phyloP scores from a whole-genome alignment of 2,797 vertebrate species.

The Melanotaenia pygmaea region DNA sequence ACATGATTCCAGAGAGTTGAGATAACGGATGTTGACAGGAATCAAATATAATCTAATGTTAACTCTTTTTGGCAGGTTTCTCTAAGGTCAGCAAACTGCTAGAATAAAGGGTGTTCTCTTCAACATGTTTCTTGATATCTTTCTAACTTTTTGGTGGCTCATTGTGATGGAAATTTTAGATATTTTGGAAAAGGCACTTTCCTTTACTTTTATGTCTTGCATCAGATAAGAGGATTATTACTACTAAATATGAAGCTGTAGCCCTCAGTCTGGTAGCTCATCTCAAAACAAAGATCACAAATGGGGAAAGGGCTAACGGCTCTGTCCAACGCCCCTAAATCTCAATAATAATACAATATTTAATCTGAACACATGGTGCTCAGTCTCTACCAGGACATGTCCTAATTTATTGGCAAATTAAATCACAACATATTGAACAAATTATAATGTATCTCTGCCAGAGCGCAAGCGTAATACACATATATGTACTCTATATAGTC shows the following conservation, averaged over 20 bases:
- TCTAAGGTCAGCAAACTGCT: conserved; percentile 16
- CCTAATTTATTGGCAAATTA: too few relatives aligned
- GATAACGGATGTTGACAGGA: conserved; percentile 55
- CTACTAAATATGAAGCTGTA: background rate
- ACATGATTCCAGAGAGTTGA: conserved; percentile 12
- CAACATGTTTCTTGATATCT: background rate
- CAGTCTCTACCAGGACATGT: too few relatives aligned
- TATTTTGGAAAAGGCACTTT: background rate
- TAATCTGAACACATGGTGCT: too few relatives aligned
- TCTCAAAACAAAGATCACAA: background rate
- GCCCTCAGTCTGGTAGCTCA: background rate
- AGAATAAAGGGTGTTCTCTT: background rate
- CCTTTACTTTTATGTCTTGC: background rate
- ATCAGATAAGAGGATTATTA: background rate
- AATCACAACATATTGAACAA: too few relatives aligned
- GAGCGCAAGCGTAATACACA: too few relatives aligned
- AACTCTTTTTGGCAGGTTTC: conserved; percentile 48
- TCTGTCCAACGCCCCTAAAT: background rate
- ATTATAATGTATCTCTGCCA: too few relatives aligned
- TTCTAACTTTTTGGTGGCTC: background rate
- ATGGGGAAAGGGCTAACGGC: background rate
- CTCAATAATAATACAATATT: background rate
- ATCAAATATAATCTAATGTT: conserved; percentile 54
- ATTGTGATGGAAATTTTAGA: background rate
- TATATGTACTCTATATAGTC: too few relatives aligned